A percentile compares a stretch with the other conserved stretches of the same genome.
Evolutionary conservation across 1,140 invertebrate species (phyloP).

Genomic region (Aradophagus sp.): DNA sequence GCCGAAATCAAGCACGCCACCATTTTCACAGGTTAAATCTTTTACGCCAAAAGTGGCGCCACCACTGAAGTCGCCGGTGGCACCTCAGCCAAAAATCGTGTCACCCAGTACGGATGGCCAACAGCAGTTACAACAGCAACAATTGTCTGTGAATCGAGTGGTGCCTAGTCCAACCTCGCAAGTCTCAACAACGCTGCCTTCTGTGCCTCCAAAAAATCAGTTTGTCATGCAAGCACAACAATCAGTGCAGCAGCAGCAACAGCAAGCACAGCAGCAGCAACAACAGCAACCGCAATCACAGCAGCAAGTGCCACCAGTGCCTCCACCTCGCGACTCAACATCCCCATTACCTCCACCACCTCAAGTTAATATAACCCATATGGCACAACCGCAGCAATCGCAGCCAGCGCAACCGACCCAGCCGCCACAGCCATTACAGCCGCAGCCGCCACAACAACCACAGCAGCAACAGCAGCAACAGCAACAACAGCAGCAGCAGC

Average conservation of each 20-base stretch:
- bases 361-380: background rate
- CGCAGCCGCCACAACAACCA: slow-evolving; percentile 7
- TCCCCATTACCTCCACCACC: slow-evolving; percentile 14
- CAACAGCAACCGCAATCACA: slow-evolving; percentile 50
- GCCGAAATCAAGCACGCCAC: background rate
- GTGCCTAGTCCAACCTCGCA: slow-evolving; percentile 13
- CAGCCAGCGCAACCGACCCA: too few species aligned
- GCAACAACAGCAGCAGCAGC: too few species aligned
- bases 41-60: slow-evolving; percentile 6
- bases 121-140: background rate
- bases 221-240: slow-evolving; percentile 52
- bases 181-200: slow-evolving; percentile 13
- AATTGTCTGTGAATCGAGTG: slow-evolving; percentile 3
- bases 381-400: background rate
- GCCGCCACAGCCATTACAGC: background rate
- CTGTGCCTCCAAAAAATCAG: slow-evolving; percentile 36
- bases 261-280: slow-evolving; percentile 27
- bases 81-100: background rate
- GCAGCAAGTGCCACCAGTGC: slow-evolving; percentile 14
- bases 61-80: slow-evolving; percentile 7
- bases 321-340: slow-evolving; percentile 4
- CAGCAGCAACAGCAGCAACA: too few species aligned
- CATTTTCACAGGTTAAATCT: slow-evolving; percentile 9
- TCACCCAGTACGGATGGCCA: slow-evolving; percentile 2
- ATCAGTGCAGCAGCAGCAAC: slow-evolving; percentile 29